Percentiles rank a stretch among this genome's conserved stretches.
Evolutionary conservation across 2,797 vertebrate genomes (phyloP).

Genomic region (Lacerta bilineata): DNA sequence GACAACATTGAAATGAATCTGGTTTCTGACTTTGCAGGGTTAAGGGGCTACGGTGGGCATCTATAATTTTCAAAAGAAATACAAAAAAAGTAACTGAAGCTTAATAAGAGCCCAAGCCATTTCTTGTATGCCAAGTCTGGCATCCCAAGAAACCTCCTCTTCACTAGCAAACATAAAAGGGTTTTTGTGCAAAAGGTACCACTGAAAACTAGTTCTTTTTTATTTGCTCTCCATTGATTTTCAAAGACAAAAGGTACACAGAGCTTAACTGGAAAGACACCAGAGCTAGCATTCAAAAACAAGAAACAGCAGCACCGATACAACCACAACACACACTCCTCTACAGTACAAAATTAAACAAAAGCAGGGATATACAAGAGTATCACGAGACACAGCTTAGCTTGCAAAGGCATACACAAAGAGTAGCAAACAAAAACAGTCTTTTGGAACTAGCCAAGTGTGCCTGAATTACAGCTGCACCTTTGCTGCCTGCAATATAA

Average conservation of each 20-base stretch:
- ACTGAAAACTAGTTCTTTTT: slow-evolving; percentile 56
- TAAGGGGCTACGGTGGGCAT: slow-evolving; percentile 34
- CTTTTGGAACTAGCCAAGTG: slow-evolving; percentile 41
- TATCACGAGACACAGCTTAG: slow-evolving; percentile 22
- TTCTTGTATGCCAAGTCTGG: slow-evolving; percentile 9
- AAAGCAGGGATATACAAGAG: slow-evolving; percentile 47
- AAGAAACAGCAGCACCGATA: slow-evolving; percentile 60
- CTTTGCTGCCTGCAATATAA: slow-evolving; percentile 55
- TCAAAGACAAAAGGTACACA: slow-evolving; percentile 72
- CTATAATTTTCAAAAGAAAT: slow-evolving; percentile 47
- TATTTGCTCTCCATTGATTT: slow-evolving; percentile 75
- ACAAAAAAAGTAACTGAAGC: slow-evolving; percentile 27
- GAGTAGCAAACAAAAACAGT: slow-evolving; percentile 48
- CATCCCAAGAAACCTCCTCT: slow-evolving; percentile 57
- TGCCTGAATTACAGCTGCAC: slow-evolving; percentile 50
- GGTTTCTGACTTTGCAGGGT: slow-evolving; percentile 36
- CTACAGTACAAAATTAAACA: slow-evolving; percentile 62
- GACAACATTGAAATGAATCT: slow-evolving; percentile 33
- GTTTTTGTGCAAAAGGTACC: slow-evolving; percentile 60
- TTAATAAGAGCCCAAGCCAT: slow-evolving; percentile 61
- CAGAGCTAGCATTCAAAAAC: slow-evolving; percentile 66
- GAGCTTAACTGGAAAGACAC: slow-evolving; percentile 73
- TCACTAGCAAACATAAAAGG: slow-evolving; percentile 59
- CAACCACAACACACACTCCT: slow-evolving; percentile 50
- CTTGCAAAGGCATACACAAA: slow-evolving; percentile 57